Evolutionary conservation across 2,888 invertebrate species (phyloP), one percentile per base, ranked within the genome.

Genomic region (Xanthorhoe designata): DNA sequence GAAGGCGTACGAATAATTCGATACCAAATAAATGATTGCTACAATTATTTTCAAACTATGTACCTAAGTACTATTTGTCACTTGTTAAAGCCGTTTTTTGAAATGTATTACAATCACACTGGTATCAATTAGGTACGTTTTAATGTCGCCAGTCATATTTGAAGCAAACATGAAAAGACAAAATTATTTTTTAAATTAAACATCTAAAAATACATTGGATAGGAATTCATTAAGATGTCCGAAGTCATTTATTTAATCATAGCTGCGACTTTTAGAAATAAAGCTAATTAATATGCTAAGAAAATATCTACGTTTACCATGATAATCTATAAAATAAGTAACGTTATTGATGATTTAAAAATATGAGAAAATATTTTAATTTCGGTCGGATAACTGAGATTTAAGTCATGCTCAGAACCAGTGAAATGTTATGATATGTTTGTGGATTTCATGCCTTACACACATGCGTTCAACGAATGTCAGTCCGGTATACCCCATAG

Each of bases 91-190:
- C n/a, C n/a, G n/a, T 6, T 15, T 32, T 17, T 50, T 50, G 13
- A 18, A 8, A 5, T 10, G 2, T 42, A 17, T 0, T 18, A 13
- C 18, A 51, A 15, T 53, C 52, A 56, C 64, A 64, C 73, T 73
- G 70, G 76, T 78, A 78, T 75, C 77, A 78, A 73, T 61, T 70
- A 17, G 2, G 8, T 47, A 69, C 67, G 69, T 70, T n/a, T n/a
- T 74, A 70, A 82, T 84, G 81, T 83, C 84, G 83, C 85, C 84
- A 85, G 84, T 72, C 73, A 74, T 74, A 66, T 76, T 66, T 24
- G 6, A 85, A 84, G 83, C 83, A 72, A 72, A 76, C 77, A 80
- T 78, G 66, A 84, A 81, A 82, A 78, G 74, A 65, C 64, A 50
- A 56, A 61, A 64, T 17, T 51, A 58, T 61, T 29, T 47, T 32